Percentiles rank a stretch among this genome's conserved stretches.
phyloP scores from a whole-genome alignment of 2,113 vertebrate species.

The Ceyx melanurus region DNA sequence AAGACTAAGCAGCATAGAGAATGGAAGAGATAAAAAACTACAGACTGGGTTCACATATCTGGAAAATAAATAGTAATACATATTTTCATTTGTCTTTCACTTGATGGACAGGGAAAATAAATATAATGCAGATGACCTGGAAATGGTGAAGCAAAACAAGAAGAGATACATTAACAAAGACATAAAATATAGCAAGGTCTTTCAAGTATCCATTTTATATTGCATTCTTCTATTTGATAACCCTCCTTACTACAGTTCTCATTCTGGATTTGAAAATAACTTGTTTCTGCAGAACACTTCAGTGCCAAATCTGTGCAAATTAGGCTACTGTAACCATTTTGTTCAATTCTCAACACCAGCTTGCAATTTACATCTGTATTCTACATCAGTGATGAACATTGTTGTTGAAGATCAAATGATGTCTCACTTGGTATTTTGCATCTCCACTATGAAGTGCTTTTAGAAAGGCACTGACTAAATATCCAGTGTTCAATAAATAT shows the following conservation, averaged over 20 bases:
- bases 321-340: not conserved
- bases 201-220: not conserved
- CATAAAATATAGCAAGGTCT: not conserved
- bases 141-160: not conserved
- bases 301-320: not conserved
- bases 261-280: not conserved
- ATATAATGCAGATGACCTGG: not conserved
- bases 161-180: not conserved
- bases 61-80: not conserved
- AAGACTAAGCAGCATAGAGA: not conserved
- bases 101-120: not conserved
- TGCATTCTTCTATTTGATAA: not conserved
- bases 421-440: not conserved
- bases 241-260: not conserved
- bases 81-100: not conserved
- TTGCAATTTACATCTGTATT: not conserved
- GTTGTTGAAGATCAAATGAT: not conserved
- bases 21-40: not conserved
- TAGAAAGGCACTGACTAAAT: not conserved
- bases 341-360: not conserved
- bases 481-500: not conserved
- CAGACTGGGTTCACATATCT: not conserved
- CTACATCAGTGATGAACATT: not conserved
- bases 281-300: not conserved
- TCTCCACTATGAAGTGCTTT: not conserved